Evolutionary conservation across 2,113 vertebrate genomes (phyloP).

Genomic region (Ptilorrhoa leucosticta): DNA sequence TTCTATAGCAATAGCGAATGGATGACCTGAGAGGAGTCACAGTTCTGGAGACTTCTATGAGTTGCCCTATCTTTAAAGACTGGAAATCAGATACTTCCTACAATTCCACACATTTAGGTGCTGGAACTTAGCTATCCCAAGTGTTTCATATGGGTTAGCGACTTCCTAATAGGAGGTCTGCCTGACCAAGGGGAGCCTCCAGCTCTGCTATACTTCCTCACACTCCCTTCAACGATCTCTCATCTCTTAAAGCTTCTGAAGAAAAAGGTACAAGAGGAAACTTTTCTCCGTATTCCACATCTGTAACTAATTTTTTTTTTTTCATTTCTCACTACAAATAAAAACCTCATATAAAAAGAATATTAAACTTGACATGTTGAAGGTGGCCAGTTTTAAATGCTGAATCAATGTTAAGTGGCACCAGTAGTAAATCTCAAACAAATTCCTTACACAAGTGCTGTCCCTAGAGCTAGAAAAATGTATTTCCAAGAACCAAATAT

Average conservation of each 20-base stretch:
- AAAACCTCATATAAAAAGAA: background rate
- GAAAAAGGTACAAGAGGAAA: background rate
- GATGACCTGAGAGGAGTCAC: background rate
- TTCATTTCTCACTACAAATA: background rate
- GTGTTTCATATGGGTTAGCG: background rate
- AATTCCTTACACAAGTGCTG: background rate
- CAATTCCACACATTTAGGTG: background rate
- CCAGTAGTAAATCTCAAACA: background rate
- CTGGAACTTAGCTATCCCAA: background rate
- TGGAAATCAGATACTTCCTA: background rate
- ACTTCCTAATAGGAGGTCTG: background rate
- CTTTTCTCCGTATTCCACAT: background rate
- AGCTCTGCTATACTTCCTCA: background rate
- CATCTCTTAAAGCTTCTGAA: background rate
- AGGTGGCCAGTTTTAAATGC: background rate
- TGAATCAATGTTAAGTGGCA: background rate
- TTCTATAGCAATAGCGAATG: background rate
- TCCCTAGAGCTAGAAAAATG: background rate
- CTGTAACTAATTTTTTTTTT: background rate
- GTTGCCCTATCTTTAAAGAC: background rate
- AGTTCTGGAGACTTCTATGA: background rate
- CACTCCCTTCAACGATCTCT: background rate
- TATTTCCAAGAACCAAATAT: background rate
- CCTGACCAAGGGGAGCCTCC: background rate
- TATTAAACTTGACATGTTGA: background rate